Conservation (phyloP, 1,140 invertebrate species). For the Trachelipus rathkii region DNA sequence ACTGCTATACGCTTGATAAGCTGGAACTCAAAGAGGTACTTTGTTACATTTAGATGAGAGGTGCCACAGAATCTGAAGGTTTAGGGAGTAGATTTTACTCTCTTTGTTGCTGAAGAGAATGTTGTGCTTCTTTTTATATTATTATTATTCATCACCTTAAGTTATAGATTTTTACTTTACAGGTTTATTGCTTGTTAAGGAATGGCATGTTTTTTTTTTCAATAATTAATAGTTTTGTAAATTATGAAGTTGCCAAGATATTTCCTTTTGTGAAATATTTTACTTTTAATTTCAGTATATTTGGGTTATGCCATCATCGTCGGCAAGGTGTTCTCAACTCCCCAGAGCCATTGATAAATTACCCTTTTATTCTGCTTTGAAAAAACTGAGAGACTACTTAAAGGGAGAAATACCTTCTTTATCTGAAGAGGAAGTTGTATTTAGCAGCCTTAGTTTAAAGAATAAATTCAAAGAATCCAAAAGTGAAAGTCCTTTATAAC, state of each 20-base stretch:
- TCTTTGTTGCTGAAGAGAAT: too few species aligned
- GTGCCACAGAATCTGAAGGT: too few species aligned
- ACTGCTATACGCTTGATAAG: too few species aligned
- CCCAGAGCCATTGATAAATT: conserved; percentile 94
- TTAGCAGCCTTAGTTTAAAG: conserved; percentile 55
- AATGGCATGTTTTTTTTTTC: background rate
- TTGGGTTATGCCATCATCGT: conserved; percentile 98
- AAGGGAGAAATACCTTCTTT: conserved; percentile 80
- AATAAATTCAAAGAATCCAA: conserved; percentile 43
- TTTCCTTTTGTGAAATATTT: conserved; percentile 37
- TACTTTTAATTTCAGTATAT: conserved; percentile 70
- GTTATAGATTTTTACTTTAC: too few species aligned
- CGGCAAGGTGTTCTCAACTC: conserved; percentile 89
- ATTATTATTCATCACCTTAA: too few species aligned
- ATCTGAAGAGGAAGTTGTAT: conserved; percentile 87
- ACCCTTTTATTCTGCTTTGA: conserved; percentile 90
- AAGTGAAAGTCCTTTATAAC: too few species aligned
- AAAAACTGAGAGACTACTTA: conserved; percentile 91
- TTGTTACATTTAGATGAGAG: too few species aligned
- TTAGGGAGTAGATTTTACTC: too few species aligned
- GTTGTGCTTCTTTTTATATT: too few species aligned
- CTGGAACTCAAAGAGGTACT: too few species aligned
- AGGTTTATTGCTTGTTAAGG: too few species aligned
- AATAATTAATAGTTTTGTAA: background rate
- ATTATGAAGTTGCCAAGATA: background rate